Evolutionary conservation across 2,888 invertebrate genomes (phyloP), one percentile per base, ranked within the genome.

Genomic region (Portevinia maculata): DNA sequence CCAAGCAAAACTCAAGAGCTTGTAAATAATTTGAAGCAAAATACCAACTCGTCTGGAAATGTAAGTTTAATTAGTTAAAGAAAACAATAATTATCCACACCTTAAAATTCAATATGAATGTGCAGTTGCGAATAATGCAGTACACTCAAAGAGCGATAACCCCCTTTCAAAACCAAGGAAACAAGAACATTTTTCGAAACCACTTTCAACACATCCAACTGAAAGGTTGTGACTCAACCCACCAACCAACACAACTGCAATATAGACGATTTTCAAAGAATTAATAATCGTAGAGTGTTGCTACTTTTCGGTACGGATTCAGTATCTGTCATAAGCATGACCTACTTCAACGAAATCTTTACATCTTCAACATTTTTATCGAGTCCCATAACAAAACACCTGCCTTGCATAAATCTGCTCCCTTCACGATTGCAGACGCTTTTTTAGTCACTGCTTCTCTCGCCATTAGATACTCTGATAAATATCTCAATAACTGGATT

Each of bases 321-420:
- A 3, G n/a, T 15, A 21, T 44, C 13, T 30, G 19, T 59, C 17
- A 11, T 11, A n/a, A 62, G 48, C 50, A 64, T 57, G 70, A 52
- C 60, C 70, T 70, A 70, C 70, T 70, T 60, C 32, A 50, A 65
- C 41, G 15, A 50, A 37, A 24, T 41, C 34, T 69, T 37, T 19
- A 30, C 55, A 32, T 41, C 39, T 30, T 30, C 1, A 11, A 8
- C 9, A 9, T 46, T 41, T 46, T 62, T 28, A 21, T 32, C 19
- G 39, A 39, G 24, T 28, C 28, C 5, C 32, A 32, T 30, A 60
- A 37, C 11, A 39, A 39, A 11, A 44, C 64, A 64, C 64, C 64
- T 64, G 64, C 39, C 39, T 19, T 9, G n/a, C 24, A 62, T 62
- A 48, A 48, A 62, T 62, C 17, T 28, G 44, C 21, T 46, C 46